phyloP scores from a whole-genome alignment of 1,140 invertebrate genomes.

The Brachionus paranguensis region DNA sequence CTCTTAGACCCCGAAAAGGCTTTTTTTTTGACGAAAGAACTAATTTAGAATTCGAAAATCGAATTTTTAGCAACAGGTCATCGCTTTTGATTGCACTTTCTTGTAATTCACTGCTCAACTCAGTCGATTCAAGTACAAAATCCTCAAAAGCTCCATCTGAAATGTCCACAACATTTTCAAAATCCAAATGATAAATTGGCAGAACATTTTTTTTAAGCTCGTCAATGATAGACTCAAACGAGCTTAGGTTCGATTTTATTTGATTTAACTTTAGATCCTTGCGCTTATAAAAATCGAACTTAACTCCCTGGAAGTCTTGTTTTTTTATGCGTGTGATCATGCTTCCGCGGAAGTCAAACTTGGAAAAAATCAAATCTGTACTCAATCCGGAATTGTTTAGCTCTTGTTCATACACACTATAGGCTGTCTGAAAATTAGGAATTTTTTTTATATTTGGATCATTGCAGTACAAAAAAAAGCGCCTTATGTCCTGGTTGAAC shows the following conservation, averaged over 20 bases:
- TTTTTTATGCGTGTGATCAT: neutral
- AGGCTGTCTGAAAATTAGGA: constrained; percentile 16
- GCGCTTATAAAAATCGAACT: neutral
- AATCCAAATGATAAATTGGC: constrained; percentile 34
- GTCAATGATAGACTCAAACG: neutral
- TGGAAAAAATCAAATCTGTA: neutral
- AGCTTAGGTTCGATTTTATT: neutral
- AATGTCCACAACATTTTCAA: constrained; percentile 25
- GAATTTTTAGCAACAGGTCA: constrained; percentile 24
- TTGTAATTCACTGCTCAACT: neutral
- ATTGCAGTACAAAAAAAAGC: constrained; percentile 29
- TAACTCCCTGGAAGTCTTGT: neutral
- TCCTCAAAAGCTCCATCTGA: constrained; percentile 17
- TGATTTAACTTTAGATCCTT: neutral
- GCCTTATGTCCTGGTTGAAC: neutral
- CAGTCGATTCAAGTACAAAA: neutral
- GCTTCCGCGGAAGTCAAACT: constrained; percentile 22
- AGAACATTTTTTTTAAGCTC: constrained; percentile 13
- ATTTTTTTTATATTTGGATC: constrained; percentile 10
- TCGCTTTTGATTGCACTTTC: neutral
- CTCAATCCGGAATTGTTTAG: neutral
- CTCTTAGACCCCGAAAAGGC: neutral
- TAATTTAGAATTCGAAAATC: constrained; percentile 9
- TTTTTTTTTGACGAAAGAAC: neutral
- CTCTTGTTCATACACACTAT: neutral